Conservation (phyloP, 2,113 vertebrate genomes). For the Glaucidium brasilianum region DNA sequence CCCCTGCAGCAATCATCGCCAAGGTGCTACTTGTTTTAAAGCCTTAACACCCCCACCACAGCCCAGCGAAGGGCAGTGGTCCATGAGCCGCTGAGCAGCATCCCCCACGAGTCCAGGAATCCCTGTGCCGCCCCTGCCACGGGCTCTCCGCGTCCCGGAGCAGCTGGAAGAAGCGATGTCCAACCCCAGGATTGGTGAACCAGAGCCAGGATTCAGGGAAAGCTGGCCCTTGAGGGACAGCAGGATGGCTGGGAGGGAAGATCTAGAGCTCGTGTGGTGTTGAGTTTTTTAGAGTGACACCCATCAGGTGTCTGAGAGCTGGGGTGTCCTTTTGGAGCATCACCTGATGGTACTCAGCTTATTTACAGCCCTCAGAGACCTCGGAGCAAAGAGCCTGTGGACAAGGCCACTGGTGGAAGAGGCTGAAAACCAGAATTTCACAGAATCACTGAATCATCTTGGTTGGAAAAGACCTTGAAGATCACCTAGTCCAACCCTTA, state of each 20-base stretch:
- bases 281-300: not conserved
- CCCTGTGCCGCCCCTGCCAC: fast-evolving
- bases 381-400: not conserved
- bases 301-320: not conserved
- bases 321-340: not conserved
- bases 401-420: not conserved
- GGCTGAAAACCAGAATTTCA: not conserved
- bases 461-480: no score
- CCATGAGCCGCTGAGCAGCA: fast-evolving
- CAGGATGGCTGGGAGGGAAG: not conserved
- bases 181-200: not conserved
- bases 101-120: not conserved
- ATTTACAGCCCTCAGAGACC: not conserved
- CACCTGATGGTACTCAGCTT: not conserved
- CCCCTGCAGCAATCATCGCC: fast-evolving
- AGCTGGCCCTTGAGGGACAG: fast-evolving
- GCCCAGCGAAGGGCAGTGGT: not conserved
- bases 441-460: no score
- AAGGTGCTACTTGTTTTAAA: not conserved
- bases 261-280: fast-evolving
- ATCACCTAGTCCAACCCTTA: no score
- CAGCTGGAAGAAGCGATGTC: not conserved
- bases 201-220: not conserved
- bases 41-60: fast-evolving
- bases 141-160: fast-evolving